A percentile compares a stretch with the other conserved stretches of the same genome.
Evolutionary conservation across 2,113 vertebrate species (phyloP).

Genomic region (Leptosomus discolor): DNA sequence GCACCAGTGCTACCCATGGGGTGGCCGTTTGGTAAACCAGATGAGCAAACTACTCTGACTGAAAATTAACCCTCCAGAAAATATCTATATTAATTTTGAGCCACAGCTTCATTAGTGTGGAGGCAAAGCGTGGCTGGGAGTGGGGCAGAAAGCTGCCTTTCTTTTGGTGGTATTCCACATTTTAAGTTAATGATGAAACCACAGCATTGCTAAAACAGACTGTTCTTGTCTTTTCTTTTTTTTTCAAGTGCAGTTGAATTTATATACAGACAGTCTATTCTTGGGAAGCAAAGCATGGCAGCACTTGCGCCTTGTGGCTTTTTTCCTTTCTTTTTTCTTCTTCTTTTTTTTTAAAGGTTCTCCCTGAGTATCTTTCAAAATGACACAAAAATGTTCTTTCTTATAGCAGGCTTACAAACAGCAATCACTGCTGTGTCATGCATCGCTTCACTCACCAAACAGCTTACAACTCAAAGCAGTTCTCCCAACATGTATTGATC

Average conservation of each 20-base stretch:
- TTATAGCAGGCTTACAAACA: background rate
- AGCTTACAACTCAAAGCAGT: background rate
- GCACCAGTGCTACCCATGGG: background rate
- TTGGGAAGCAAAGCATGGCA: background rate
- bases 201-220: background rate
- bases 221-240: background rate
- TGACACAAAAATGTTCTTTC: background rate
- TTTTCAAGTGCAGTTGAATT: background rate
- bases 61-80: background rate
- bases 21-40: background rate
- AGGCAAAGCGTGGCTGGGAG: background rate
- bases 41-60: background rate
- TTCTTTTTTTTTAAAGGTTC: background rate
- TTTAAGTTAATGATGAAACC: background rate
- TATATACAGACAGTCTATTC: background rate
- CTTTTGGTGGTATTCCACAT: background rate
- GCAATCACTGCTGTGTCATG: fast-evolving
- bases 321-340: no score
- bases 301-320: background rate
- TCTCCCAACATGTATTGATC: background rate
- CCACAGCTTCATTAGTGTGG: background rate
- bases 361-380: background rate
- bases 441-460: background rate
- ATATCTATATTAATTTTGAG: background rate
- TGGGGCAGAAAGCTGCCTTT: background rate